Evolutionary conservation across 1,140 invertebrate genomes (phyloP).

Genomic region (Protaetia brevitarsis): DNA sequence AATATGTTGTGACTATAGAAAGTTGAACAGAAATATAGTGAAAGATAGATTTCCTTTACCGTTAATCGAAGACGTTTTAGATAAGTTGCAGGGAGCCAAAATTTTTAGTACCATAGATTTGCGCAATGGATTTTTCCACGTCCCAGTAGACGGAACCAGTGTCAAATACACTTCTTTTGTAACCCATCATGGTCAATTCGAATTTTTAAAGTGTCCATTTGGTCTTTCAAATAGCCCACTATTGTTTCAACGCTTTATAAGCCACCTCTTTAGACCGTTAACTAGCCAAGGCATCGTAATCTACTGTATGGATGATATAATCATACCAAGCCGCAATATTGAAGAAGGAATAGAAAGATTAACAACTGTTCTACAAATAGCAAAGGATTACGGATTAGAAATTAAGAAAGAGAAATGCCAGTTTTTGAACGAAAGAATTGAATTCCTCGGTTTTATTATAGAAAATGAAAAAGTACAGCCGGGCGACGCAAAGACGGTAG

Average conservation of each 20-base stretch:
- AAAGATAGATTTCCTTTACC: conserved; percentile 34
- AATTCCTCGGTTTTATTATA: conserved; percentile 29
- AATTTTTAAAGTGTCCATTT: conserved; percentile 21
- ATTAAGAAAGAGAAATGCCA: conserved; percentile 19
- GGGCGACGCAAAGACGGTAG: conserved; percentile 39
- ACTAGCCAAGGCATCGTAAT: not conserved
- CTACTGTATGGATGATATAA: conserved; percentile 18
- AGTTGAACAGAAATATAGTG: conserved; percentile 35
- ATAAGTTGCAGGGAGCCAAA: conserved; percentile 28
- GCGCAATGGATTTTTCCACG: conserved; percentile 30
- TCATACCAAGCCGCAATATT: not conserved
- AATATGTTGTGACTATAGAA: conserved; percentile 34
- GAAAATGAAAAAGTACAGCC: not conserved
- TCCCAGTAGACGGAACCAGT: conserved; percentile 25
- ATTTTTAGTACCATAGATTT: conserved; percentile 29
- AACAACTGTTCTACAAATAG: not conserved
- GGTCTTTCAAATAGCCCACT: conserved; percentile 9
- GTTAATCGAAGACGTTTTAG: conserved; percentile 31
- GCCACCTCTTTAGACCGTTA: not conserved
- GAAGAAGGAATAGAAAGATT: conserved; percentile 4
- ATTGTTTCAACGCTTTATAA: conserved; percentile 2
- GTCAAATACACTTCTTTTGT: conserved; percentile 21
- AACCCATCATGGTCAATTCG: conserved; percentile 16
- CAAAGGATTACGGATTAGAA: conserved; percentile 6
- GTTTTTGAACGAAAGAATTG: conserved; percentile 27